These are phyloP conservation scores for Charina bottae DNA, from an alignment of 2,113 vertebrate species.

Conservation along the genomic window DNA sequence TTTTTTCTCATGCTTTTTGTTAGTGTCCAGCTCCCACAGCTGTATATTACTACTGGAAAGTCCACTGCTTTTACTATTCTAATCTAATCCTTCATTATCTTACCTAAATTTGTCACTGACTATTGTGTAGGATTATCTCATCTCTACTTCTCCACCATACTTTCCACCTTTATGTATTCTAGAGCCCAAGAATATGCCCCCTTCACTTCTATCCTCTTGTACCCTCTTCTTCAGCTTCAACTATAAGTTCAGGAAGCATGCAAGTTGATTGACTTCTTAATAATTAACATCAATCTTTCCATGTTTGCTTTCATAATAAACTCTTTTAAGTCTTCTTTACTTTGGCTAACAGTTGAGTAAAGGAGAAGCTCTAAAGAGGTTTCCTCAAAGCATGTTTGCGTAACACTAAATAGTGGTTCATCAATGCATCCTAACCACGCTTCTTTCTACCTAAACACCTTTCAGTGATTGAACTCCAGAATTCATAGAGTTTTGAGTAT, in stretches of 20 bases:
- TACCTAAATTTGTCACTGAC: background rate
- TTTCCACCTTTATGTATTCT: background rate
- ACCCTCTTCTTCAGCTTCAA: background rate
- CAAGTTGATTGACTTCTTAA: background rate
- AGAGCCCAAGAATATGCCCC: background rate
- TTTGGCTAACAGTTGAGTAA: background rate
- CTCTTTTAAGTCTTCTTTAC: background rate
- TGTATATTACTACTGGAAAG: background rate
- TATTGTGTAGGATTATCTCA: background rate
- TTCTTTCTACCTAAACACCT: background rate
- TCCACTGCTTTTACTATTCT: background rate
- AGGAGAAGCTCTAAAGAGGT: background rate
- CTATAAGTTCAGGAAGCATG: background rate
- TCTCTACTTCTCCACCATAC: background rate
- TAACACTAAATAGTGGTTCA: background rate
- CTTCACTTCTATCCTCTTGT: background rate
- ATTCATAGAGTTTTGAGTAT: background rate
- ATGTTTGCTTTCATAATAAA: background rate
- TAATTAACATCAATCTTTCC: background rate
- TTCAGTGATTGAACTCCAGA: background rate
- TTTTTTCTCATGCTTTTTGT: background rate
- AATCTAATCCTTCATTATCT: background rate
- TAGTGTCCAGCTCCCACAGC: background rate
- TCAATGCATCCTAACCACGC: background rate
- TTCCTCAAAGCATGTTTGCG: background rate